A percentile compares a stretch with the other conserved stretches of the same genome.
phyloP scores from a whole-genome alignment of 2,797 vertebrate species.

The Siniperca obscura region DNA sequence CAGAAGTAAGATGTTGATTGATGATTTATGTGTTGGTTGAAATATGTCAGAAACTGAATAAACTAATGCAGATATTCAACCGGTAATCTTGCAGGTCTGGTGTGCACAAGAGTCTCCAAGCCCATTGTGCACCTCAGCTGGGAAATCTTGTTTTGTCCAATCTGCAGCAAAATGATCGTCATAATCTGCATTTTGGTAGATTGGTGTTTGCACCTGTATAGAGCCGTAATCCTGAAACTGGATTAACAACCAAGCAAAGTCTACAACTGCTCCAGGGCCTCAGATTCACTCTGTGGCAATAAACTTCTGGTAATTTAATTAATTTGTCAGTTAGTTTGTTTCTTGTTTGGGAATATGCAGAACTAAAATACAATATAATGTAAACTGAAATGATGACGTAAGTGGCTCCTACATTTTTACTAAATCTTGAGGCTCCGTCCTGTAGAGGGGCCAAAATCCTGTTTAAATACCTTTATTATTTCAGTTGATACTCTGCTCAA shows the following conservation, averaged over 20 bases:
- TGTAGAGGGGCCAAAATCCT: background rate
- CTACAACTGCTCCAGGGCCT: background rate
- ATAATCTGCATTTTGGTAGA: background rate
- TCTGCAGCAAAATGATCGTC: background rate
- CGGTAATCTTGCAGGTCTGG: background rate
- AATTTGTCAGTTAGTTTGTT: too few relatives aligned
- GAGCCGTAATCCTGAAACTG: background rate
- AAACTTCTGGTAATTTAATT: background rate
- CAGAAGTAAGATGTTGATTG: background rate
- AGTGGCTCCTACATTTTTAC: too few relatives aligned
- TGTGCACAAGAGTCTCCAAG: too few relatives aligned
- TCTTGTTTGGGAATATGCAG: background rate
- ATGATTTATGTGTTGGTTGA: background rate
- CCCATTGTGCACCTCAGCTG: background rate
- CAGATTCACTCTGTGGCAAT: background rate
- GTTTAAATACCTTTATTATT: background rate
- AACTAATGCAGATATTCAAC: background rate
- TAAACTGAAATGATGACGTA: background rate
- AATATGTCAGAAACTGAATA: background rate
- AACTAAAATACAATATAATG: background rate
- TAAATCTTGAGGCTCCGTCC: background rate
- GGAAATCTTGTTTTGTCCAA: background rate
- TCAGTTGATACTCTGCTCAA: background rate
- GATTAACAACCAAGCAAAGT: background rate
- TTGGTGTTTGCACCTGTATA: background rate